Evolutionary conservation across 2,888 invertebrate genomes (phyloP).

Genomic region (Coelogynopora nodosa): DNA sequence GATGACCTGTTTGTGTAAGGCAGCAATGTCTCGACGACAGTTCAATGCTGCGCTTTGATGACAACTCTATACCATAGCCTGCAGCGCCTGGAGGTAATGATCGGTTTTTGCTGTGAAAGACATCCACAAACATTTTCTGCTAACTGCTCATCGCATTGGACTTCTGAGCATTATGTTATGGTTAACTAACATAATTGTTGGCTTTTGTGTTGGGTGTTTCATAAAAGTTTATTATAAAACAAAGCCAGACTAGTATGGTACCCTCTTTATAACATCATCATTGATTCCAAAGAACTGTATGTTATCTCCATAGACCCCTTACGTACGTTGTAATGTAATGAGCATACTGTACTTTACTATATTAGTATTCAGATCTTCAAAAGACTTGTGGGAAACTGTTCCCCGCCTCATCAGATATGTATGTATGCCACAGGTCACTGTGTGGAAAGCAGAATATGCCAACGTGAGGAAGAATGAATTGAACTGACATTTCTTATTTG

Average conservation of each 20-base stretch:
- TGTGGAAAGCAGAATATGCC: too few relatives aligned
- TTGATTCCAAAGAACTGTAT: not conserved
- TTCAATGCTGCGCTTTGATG: not conserved
- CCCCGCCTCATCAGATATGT: slow-evolving; percentile 9
- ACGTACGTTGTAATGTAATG: not conserved
- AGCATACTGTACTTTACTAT: slow-evolving; percentile 3
- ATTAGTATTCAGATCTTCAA: not conserved
- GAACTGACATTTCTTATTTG: not conserved
- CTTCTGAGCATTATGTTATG: not conserved
- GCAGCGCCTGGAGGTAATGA: not conserved
- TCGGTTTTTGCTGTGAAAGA: not conserved
- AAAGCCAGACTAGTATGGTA: not conserved
- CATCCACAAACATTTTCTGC: slow-evolving; percentile 9
- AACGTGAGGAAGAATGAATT: too few relatives aligned
- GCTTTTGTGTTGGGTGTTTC: not conserved
- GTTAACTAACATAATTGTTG: not conserved
- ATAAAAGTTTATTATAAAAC: not conserved
- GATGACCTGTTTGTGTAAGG: slow-evolving; percentile 18
- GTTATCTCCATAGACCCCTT: not conserved
- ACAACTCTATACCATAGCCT: not conserved
- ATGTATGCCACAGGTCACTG: too few relatives aligned
- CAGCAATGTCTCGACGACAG: not conserved
- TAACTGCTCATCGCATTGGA: slow-evolving; percentile 5
- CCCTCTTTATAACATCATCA: not conserved
- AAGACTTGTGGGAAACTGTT: slow-evolving; percentile 6